phyloP scores from a whole-genome alignment of 1,140 invertebrate species.

The Chironomus tepperi region DNA sequence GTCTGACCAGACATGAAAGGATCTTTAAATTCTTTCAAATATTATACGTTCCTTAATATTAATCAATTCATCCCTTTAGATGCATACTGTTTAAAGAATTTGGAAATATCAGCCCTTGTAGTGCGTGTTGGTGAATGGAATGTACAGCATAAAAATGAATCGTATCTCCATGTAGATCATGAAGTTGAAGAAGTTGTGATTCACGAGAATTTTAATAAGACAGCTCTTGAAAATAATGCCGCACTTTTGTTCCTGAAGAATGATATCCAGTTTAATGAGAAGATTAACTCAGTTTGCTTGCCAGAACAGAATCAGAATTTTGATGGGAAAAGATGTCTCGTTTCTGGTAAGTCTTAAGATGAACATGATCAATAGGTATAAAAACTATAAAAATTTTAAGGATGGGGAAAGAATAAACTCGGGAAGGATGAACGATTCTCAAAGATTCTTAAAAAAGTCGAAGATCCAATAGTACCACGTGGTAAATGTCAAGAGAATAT shows the following conservation, averaged over 20 bases:
- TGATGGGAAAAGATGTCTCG: constrained; percentile 44
- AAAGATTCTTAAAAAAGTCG: no score
- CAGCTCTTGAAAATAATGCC: constrained; percentile 55
- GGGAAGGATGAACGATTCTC: no score
- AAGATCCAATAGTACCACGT: no score
- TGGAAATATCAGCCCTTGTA: constrained; percentile 39
- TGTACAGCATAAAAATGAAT: constrained; percentile 63
- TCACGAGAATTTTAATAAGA: constrained; percentile 33
- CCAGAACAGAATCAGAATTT: constrained; percentile 40
- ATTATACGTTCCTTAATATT: no score
- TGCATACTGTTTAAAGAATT: constrained; percentile 50
- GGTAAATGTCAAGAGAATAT: no score
- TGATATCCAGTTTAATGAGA: constrained; percentile 47
- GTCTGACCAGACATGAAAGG: no score
- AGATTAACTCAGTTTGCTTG: constrained; percentile 58
- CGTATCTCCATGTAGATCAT: constrained; percentile 61
- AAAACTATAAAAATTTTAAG: no score
- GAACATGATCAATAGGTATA: no score
- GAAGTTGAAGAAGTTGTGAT: constrained; percentile 47
- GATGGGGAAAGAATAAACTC: no score
- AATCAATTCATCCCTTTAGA: constrained; percentile 44
- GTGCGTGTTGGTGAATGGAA: constrained; percentile 68
- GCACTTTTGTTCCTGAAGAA: constrained; percentile 54
- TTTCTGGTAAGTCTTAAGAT: no score
- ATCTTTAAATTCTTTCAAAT: no score